These are phyloP conservation scores for Macrotrachela quadricornifera DNA, from an alignment of 1,140 invertebrate species.

Conservation along the genomic window DNA sequence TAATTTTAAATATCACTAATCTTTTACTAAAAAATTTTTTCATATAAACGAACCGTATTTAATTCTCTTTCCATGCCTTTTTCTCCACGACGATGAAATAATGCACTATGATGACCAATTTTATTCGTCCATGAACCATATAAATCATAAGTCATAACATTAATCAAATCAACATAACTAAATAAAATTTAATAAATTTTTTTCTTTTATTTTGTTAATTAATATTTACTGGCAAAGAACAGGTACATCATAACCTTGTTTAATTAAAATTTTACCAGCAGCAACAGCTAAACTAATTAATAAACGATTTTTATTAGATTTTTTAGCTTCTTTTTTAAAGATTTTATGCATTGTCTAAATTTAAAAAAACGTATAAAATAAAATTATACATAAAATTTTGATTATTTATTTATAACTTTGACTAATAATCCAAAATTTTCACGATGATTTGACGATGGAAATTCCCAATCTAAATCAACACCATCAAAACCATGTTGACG, in stretches of 20 bases:
- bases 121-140: conserved; percentile 8
- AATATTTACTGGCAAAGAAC: conserved; percentile 34
- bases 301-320: conserved; percentile 19
- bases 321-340: conserved; percentile 38
- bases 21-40: neutral
- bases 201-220: neutral
- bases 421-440: conserved; percentile 7
- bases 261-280: conserved; percentile 31
- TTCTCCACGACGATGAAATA: conserved; percentile 1
- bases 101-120: conserved; percentile 8
- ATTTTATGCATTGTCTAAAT: conserved; percentile 45
- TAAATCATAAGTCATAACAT: conserved; percentile 10
- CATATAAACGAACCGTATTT: neutral
- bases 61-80: conserved; percentile 4
- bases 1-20: neutral
- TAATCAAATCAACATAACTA: conserved; percentile 8
- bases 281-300: conserved; percentile 38
- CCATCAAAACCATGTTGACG: conserved; percentile 8
- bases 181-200: neutral
- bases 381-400: neutral
- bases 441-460: conserved; percentile 2
- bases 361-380: neutral
- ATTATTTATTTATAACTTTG: neutral
- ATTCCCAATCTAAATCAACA: conserved; percentile 9
- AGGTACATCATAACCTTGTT: conserved; percentile 35